A percentile compares a stretch with the other conserved stretches of the same genome.
These are phyloP conservation scores for Acanthurus lineatus DNA, from an alignment of 2,797 vertebrate genomes.

Conservation along the genomic window DNA sequence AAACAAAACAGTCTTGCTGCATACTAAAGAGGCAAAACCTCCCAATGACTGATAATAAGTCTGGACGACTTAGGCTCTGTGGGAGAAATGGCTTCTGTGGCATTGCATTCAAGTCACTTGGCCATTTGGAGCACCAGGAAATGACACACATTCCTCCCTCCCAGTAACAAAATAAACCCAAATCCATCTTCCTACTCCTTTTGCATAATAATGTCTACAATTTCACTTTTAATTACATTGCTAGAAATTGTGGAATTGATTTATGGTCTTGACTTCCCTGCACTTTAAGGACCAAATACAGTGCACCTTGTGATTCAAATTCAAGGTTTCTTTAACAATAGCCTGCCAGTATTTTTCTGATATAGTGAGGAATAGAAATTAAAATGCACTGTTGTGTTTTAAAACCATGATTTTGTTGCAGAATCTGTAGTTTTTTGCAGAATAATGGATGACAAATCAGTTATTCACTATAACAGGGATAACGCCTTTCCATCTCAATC, in stretches of 20 bases:
- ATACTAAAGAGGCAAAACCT: slow-evolving; percentile 57
- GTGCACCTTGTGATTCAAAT: not conserved
- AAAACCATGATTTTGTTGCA: not conserved
- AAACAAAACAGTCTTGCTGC: slow-evolving; percentile 63
- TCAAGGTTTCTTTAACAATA: not conserved
- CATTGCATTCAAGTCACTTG: slow-evolving; percentile 65
- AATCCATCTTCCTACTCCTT: slow-evolving; percentile 47
- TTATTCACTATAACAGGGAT: not conserved
- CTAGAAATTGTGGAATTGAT: slow-evolving; percentile 29
- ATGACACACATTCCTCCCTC: slow-evolving; percentile 83
- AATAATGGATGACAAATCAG: not conserved
- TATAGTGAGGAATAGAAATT: not conserved
- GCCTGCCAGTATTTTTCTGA: not conserved
- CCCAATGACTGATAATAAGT: slow-evolving; percentile 62
- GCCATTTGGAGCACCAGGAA: slow-evolving; percentile 79
- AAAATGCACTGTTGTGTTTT: not conserved
- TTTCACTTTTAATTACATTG: slow-evolving; percentile 10
- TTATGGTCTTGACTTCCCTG: slow-evolving; percentile 6
- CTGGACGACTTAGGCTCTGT: slow-evolving; percentile 52
- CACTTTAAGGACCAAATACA: not conserved
- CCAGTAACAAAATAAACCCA: slow-evolving; percentile 79
- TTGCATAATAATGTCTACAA: slow-evolving; percentile 21
- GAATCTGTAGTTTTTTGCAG: not conserved
- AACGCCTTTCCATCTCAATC: not conserved
- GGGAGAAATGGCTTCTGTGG: slow-evolving; percentile 57